phyloP scores from a whole-genome alignment of 2,888 invertebrate species.

The Cerceris ruficornis region DNA sequence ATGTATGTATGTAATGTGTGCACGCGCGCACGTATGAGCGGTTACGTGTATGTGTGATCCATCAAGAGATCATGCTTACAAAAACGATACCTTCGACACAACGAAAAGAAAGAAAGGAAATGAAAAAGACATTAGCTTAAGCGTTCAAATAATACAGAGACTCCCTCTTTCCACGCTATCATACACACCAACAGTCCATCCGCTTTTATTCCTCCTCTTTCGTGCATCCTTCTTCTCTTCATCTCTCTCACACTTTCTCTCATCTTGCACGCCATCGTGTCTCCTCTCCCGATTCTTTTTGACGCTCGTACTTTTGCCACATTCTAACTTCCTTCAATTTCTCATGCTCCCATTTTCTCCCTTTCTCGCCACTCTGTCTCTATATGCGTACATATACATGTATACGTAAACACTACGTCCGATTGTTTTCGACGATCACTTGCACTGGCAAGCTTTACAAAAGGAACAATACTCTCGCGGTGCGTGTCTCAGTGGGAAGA shows the following conservation, averaged over 20 bases:
- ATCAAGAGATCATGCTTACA: constrained; percentile 48
- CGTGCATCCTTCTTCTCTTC: constrained; percentile 3
- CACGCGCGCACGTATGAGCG: neutral
- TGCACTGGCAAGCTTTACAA: constrained; percentile 46
- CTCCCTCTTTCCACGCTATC: constrained; percentile 37
- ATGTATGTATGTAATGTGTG: neutral
- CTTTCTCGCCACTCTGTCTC: constrained; percentile 22
- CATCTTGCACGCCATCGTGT: too few relatives aligned
- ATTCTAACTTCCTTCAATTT: neutral
- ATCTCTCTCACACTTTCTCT: neutral
- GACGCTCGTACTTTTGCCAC: constrained; percentile 8
- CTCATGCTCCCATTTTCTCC: neutral
- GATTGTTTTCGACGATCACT: constrained; percentile 40
- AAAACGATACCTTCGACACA: constrained; percentile 22
- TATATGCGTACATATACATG: neutral
- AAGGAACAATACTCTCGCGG: constrained; percentile 58
- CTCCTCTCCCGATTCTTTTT: too few relatives aligned
- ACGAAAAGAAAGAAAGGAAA: constrained; percentile 33
- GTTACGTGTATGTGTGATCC: constrained; percentile 20
- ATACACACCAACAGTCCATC: constrained; percentile 25
- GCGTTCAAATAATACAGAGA: constrained; percentile 32
- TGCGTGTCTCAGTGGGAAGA: constrained; percentile 48
- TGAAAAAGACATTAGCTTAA: constrained; percentile 27
- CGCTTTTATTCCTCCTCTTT: neutral
- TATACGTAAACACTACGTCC: constrained; percentile 23